Evolutionary conservation across 2,888 invertebrate genomes (phyloP).

Genomic region (Cyrtodaria siliqua): DNA sequence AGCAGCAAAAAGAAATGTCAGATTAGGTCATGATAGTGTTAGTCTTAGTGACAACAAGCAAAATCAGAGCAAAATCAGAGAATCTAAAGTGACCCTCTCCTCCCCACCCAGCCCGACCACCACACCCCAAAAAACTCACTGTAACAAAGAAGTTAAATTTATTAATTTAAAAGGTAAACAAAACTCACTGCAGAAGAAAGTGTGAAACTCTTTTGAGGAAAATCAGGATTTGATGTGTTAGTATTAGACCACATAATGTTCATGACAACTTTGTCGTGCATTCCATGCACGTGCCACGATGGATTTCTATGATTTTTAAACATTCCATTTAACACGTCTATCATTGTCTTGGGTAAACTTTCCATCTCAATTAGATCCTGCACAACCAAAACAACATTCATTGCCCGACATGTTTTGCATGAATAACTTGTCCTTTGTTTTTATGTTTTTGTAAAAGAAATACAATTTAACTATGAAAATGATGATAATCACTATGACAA

Average conservation of each 20-base stretch:
- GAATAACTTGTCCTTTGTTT: too few relatives aligned
- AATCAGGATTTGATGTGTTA: slow-evolving; percentile 37
- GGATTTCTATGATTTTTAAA: slow-evolving; percentile 46
- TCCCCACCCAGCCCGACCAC: too few relatives aligned
- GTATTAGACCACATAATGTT: slow-evolving; percentile 67
- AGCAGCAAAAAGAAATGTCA: too few relatives aligned
- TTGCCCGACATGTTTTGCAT: slow-evolving; percentile 4
- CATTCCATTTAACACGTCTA: slow-evolving; percentile 58
- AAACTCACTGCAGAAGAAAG: slow-evolving; percentile 35
- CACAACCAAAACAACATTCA: slow-evolving; percentile 23
- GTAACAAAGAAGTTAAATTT: too few relatives aligned
- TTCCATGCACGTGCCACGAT: slow-evolving; percentile 65
- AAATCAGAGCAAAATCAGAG: too few relatives aligned
- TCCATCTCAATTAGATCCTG: slow-evolving; percentile 46
- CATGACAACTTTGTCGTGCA: slow-evolving; percentile 68
- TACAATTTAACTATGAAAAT: too few relatives aligned
- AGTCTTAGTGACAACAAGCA: too few relatives aligned
- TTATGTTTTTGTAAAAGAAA: too few relatives aligned
- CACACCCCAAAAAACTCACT: too few relatives aligned
- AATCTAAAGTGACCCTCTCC: too few relatives aligned
- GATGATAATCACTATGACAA: too few relatives aligned
- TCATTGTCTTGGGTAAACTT: slow-evolving; percentile 59
- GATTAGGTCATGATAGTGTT: too few relatives aligned
- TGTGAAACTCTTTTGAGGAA: slow-evolving; percentile 41
- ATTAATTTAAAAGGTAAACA: neutral